phyloP scores from a whole-genome alignment of 53 echinoderm and acorn worm species.

The Paelopatides confundens region DNA sequence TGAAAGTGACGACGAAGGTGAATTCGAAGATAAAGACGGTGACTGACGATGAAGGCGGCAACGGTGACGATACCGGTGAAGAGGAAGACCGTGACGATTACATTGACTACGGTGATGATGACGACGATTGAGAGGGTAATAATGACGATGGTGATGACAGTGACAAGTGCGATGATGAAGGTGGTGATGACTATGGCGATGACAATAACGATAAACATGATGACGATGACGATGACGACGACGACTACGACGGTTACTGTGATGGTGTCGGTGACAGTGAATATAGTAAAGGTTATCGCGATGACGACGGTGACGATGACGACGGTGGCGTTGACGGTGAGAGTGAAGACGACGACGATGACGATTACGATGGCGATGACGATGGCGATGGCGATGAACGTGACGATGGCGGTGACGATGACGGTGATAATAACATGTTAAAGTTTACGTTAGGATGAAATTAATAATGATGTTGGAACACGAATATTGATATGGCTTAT shows the following conservation, averaged over 20 bases:
- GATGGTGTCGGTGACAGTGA: background rate
- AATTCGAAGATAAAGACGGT: background rate
- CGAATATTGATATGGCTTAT: no score
- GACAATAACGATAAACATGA: no score
- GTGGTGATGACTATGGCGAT: background rate
- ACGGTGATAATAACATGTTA: no score
- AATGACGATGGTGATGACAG: background rate
- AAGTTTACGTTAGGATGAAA: no score
- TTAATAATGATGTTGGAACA: no score
- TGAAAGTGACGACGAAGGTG: background rate
- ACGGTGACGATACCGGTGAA: background rate
- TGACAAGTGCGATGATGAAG: background rate
- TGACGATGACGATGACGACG: no score
- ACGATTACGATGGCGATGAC: no score
- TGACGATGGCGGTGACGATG: background rate
- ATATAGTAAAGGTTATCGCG: background rate
- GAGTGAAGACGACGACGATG: background rate
- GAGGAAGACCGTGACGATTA: background rate
- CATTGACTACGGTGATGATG: background rate
- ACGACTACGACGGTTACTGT: background rate
- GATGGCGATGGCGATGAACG: background rate
- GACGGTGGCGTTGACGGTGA: background rate
- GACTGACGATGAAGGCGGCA: background rate
- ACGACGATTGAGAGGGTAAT: background rate
- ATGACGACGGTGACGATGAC: background rate